Evolutionary conservation across 2,113 vertebrate genomes (phyloP), one percentile per base, ranked within the genome.

Genomic region (Nerophis ophidion): DNA sequence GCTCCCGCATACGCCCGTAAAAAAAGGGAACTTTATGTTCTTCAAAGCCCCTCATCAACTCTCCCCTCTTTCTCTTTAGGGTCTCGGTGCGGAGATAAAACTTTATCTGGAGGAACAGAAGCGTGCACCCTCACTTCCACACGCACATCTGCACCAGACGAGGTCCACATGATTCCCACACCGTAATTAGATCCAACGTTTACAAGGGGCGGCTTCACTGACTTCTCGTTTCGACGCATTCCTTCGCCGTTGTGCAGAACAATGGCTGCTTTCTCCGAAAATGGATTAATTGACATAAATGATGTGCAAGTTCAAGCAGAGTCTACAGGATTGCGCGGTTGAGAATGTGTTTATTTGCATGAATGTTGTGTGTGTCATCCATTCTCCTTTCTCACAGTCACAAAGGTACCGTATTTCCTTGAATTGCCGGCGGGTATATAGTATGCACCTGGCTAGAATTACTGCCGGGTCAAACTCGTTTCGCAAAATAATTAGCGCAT

Each of bases 141-240:
- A 60, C 60, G 54, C 36, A 70, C 57, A 65, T 60, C 50, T 70
- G 63, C 60, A 61, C 57, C 52, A 47, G 65, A 67, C 57, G 16
- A 49, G 58, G 48, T 78, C 51, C 64, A 76, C 65, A 65, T 70
- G 77, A 77, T 66, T 67, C 63, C 74, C 64, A 71, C 64, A 59
- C 64, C 49, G 48, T 82, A 76, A 85, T 87, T 77, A 68, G 77
- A 81, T 82, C 65, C 57, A 64, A 69, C 47, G 51, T 76, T 71
- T 58, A 74, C 58, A 69, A 60, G 10, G n/a, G 16, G 38, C n/a
- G 19, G 36, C 36, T 42, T 56, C 54, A 42, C n/a, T 42, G 54
- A 56, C 54, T 6, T 53, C 14, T 36, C 13, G 7, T 53, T 33
- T 53, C 35, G 19, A 36, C 16, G 65, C 49, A 84, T 60, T 74